Evolutionary conservation across 2,888 invertebrate species (phyloP).

Genomic region (Empis stercorea): DNA sequence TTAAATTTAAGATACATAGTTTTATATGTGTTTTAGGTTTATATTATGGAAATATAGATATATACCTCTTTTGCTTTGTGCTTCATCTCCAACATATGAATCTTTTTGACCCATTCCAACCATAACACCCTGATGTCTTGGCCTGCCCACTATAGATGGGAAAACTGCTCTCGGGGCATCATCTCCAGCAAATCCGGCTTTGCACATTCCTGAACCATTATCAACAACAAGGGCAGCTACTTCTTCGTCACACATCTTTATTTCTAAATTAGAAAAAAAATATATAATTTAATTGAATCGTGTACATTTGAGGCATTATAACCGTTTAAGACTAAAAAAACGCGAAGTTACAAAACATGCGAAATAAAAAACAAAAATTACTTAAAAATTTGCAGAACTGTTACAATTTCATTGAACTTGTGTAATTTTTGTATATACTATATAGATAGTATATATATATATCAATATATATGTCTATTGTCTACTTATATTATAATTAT

Average conservation of each 20-base stretch:
- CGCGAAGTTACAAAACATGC: too few relatives aligned
- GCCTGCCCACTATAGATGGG: slow-evolving; percentile 82
- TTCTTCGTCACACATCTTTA: slow-evolving; percentile 87
- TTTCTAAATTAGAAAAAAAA: slow-evolving; percentile 5
- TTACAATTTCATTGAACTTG: too few relatives aligned
- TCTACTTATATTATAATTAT: too few relatives aligned
- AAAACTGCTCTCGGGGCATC: slow-evolving; percentile 80
- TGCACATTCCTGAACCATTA: slow-evolving; percentile 89
- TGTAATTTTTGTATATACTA: too few relatives aligned
- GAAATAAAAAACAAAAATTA: too few relatives aligned
- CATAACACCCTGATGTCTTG: slow-evolving; percentile 80
- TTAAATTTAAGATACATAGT: slow-evolving; percentile 25
- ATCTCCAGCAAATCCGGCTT: slow-evolving; percentile 86
- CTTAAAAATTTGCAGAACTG: too few relatives aligned
- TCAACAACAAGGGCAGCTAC: slow-evolving; percentile 88
- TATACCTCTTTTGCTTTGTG: slow-evolving; percentile 58
- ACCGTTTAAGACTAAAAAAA: too few relatives aligned
- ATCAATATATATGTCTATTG: too few relatives aligned
- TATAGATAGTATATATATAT: too few relatives aligned
- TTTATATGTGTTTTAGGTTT: too few relatives aligned
- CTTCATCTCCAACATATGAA: slow-evolving; percentile 77
- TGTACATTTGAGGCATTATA: too few relatives aligned
- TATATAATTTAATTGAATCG: background rate
- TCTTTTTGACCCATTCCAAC: slow-evolving; percentile 90
- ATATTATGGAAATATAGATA: background rate